A percentile compares a stretch with the other conserved stretches of the same genome.
Conservation (phyloP, 2,797 vertebrate species). For the Phrynocephalus vlangalii region DNA sequence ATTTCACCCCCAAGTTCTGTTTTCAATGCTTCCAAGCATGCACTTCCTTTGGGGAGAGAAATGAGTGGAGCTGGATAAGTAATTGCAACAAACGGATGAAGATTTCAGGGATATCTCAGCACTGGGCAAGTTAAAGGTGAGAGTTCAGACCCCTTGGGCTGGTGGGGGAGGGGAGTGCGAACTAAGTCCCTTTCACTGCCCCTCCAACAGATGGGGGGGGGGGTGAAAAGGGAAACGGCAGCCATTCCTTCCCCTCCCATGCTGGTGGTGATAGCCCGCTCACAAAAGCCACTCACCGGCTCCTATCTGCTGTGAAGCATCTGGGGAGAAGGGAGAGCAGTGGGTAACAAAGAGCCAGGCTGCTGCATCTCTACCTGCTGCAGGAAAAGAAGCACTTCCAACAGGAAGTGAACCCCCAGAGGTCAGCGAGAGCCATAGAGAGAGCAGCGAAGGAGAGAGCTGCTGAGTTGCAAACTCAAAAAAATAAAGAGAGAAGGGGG, state of each 20-base stretch:
- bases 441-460: constrained; percentile 26
- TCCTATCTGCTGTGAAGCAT: constrained; percentile 55
- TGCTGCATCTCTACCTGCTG: constrained; percentile 58
- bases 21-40: background rate
- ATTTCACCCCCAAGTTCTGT: background rate
- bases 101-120: background rate
- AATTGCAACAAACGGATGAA: background rate
- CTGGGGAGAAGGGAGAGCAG: constrained; percentile 37
- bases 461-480: constrained; percentile 7
- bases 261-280: background rate
- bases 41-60: background rate
- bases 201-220: background rate
- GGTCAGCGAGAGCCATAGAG: constrained; percentile 68
- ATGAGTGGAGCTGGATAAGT: background rate
- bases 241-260: constrained; percentile 17
- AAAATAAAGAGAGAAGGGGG: background rate
- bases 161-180: background rate
- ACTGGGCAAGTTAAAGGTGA: background rate
- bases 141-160: constrained; percentile 46
- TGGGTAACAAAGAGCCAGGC: constrained; percentile 68
- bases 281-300: background rate
- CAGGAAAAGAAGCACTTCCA: constrained; percentile 62
- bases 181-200: constrained; percentile 2
- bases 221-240: background rate
- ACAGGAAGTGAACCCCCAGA: constrained; percentile 70